Base-by-base conservation (phyloP, 2,888 invertebrate genomes). In the Hoplodrina blanda region DNA sequence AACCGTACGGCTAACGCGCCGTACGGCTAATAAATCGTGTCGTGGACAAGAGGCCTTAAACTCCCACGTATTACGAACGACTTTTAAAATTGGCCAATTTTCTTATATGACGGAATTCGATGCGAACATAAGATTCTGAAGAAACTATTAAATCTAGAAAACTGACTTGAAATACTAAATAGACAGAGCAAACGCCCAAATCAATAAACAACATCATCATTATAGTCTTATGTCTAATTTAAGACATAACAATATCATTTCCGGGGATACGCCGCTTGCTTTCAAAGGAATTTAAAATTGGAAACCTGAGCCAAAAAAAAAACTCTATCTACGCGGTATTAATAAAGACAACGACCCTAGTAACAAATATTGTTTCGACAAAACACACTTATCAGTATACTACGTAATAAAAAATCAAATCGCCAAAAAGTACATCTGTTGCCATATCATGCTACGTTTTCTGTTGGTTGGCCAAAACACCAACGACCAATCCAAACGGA, bases 71-170 rank as follows among this genome's bases (percentile, higher is more conserved):
- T 19, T 44, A 19, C 19, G 2, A 46, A 64, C 15, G n/a, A 53
- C 8, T 11, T 50, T 10, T 37, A 46, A 61, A 77, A 77, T 37
- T 73, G 46, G 30, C 2, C 69, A 69, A 69, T 69, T 60, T 52
- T 11, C n/a, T 68, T 76, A 33, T 76, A 50, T 44, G n/a, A 20
- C 15, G 17, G 54, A 55, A 76, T 50, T 50, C 17, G 0, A 44
- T 37, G 25, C n/a, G 5, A 41, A 15, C 41, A 46, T 37, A 8
- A 19, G 15, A 15, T 17, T 49, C 17, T 17, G 41, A 41, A 6
- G 8, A 3, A 41, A 33, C 5, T 7, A 33, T 33, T 41, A 41
- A 41, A 41, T 11, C 8, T 41, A 11, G 6, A 5, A 46, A n/a
- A 20, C 17, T 17, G 11, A n/a, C 2, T 15, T 0, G 46, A 33